These are phyloP conservation scores for Herpailurus yagouaroundi DNA, from an alignment of 2,113 vertebrate species.

Conservation along the genomic window DNA sequence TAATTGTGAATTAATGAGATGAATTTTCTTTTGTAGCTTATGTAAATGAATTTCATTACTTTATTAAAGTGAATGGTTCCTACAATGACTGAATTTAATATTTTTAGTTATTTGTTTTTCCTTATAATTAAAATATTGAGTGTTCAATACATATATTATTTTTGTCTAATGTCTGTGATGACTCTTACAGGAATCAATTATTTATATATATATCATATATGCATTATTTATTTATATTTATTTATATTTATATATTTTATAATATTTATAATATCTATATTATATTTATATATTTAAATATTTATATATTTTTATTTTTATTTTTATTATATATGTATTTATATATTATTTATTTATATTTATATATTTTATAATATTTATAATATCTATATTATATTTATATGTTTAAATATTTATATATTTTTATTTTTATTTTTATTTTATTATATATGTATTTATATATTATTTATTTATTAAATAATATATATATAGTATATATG, in stretches of 20 bases:
- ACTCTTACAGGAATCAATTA: conserved; percentile 20
- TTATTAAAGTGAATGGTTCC: background rate
- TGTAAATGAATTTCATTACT: conserved; percentile 18
- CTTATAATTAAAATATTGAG: conserved; percentile 5
- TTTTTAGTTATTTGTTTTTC: conserved; percentile 17
- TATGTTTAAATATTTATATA: no score
- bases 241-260: no score
- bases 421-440: no score
- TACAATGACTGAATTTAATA: conserved; percentile 15
- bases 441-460: no score
- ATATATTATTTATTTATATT: background rate
- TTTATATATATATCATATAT: background rate
- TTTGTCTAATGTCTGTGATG: background rate
- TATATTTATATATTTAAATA: no score
- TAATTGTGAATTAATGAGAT: conserved; percentile 55
- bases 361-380: no score
- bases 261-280: no score
- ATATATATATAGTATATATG: background rate
- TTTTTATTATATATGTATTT: no score
- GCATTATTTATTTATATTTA: no score
- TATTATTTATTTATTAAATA: no score
- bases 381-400: no score
- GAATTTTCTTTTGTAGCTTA: conserved; percentile 21
- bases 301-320: no score
- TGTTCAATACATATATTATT: background rate